Evolutionary conservation across 2,113 vertebrate species (phyloP).

Genomic region (Danio rerio): DNA sequence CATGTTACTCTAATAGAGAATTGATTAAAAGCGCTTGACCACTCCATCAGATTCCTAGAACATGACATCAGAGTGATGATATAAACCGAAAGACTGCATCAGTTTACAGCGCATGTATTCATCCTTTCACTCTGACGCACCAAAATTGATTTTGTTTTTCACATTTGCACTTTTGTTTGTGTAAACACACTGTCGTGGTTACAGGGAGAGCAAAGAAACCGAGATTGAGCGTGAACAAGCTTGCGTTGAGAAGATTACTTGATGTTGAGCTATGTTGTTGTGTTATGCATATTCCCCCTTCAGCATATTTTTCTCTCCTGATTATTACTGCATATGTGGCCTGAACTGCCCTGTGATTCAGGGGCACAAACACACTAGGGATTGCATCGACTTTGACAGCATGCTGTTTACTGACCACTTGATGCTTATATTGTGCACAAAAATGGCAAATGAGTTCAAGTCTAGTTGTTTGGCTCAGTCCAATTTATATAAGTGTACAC

Average conservation of each 20-base stretch:
- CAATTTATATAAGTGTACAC: not conserved
- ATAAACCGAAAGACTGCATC: conserved; percentile 46
- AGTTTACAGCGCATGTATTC: not conserved
- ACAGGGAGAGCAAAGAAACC: not conserved
- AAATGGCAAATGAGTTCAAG: not conserved
- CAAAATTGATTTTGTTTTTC: conserved; percentile 42
- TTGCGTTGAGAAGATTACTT: conserved; percentile 28
- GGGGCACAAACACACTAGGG: not conserved
- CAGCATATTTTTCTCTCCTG: conserved; percentile 13
- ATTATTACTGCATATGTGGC: conserved; percentile 4
- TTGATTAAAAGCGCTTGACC: conserved; percentile 80
- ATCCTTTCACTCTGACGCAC: conserved; percentile 4
- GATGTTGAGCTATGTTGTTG: conserved; percentile 35
- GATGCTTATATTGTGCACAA: not conserved
- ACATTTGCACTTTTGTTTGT: not conserved
- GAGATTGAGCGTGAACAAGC: not conserved
- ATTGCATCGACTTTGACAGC: not conserved
- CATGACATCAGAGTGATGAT: conserved; percentile 64
- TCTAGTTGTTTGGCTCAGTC: not conserved
- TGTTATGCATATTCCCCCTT: conserved; percentile 21
- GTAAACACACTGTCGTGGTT: not conserved
- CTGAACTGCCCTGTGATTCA: conserved; percentile 1
- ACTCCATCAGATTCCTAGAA: conserved; percentile 72
- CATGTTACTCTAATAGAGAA: conserved; percentile 68
- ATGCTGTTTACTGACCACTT: not conserved